A percentile compares a stretch with the other conserved stretches of the same genome.
Conservation (phyloP, 2,113 vertebrate genomes). For the Ptyas mucosa region DNA sequence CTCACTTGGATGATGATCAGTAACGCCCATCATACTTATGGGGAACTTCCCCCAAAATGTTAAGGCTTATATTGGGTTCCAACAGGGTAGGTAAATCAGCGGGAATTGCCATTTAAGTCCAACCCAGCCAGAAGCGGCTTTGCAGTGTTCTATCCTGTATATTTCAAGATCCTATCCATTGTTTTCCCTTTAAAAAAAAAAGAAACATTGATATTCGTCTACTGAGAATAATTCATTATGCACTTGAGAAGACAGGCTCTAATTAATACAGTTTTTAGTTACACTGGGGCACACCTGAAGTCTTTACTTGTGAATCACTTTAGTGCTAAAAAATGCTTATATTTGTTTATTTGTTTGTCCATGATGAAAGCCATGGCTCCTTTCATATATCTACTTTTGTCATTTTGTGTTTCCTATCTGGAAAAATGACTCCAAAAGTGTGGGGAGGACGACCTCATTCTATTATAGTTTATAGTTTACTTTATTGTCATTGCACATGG, state of each 20-base stretch:
- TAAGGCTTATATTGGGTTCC: neutral
- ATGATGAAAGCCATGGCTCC: neutral
- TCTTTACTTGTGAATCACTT: neutral
- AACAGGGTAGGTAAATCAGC: neutral
- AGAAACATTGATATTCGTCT: neutral
- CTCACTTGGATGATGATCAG: neutral
- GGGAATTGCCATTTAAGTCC: neutral
- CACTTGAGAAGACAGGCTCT: neutral
- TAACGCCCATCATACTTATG: neutral
- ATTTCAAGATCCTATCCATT: neutral
- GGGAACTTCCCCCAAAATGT: neutral
- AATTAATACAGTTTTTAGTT: neutral
- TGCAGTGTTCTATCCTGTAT: neutral
- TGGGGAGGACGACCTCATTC: accelerated
- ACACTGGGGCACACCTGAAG: neutral
- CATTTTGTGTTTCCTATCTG: neutral
- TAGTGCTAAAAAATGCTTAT: neutral
- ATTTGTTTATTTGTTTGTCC: neutral
- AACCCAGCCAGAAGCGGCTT: neutral
- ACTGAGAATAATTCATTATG: neutral
- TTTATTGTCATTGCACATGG: too few species aligned
- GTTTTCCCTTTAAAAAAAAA: neutral
- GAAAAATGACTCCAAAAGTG: neutral
- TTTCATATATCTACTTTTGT: neutral
- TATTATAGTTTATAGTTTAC: too few species aligned